A percentile compares a stretch with the other conserved stretches of the same genome.
Evolutionary conservation across 2,888 invertebrate species (phyloP).

Genomic region (Protophormia terraenovae): DNA sequence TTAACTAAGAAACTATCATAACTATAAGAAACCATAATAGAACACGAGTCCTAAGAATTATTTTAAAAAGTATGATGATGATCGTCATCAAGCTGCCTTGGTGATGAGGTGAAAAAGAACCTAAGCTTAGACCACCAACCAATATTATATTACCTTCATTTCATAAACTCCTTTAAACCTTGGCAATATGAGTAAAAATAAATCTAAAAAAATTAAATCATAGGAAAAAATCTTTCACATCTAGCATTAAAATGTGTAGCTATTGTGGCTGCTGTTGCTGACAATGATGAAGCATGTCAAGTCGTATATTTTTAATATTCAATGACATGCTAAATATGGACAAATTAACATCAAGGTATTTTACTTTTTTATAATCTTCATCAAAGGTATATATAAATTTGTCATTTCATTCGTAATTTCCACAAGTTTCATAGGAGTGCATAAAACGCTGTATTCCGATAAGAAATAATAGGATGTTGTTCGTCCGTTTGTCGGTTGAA

Average conservation of each 20-base stretch:
- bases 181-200: not conserved
- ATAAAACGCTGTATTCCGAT: no score
- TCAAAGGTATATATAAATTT: not conserved
- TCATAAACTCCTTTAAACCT: not conserved
- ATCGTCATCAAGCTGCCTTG: slow-evolving; percentile 21
- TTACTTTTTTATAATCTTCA: not conserved
- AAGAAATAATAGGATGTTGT: no score
- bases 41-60: slow-evolving; percentile 49
- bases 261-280: not conserved
- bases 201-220: not conserved
- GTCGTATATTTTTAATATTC: slow-evolving; percentile 44
- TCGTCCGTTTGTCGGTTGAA: no score
- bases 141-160: slow-evolving; percentile 52
- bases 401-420: no score
- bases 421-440: no score
- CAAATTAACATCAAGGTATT: slow-evolving; percentile 28
- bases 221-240: no score
- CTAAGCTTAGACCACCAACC: slow-evolving; percentile 59
- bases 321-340: slow-evolving; percentile 61
- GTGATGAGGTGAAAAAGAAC: slow-evolving; percentile 18
- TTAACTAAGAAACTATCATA: slow-evolving; percentile 4
- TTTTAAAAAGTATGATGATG: not conserved
- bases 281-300: slow-evolving; percentile 35
- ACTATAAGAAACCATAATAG: slow-evolving; percentile 47
- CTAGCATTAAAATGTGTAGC: not conserved